Conservation (phyloP, 2,888 invertebrate species). For the Clepsis dumicolana region DNA sequence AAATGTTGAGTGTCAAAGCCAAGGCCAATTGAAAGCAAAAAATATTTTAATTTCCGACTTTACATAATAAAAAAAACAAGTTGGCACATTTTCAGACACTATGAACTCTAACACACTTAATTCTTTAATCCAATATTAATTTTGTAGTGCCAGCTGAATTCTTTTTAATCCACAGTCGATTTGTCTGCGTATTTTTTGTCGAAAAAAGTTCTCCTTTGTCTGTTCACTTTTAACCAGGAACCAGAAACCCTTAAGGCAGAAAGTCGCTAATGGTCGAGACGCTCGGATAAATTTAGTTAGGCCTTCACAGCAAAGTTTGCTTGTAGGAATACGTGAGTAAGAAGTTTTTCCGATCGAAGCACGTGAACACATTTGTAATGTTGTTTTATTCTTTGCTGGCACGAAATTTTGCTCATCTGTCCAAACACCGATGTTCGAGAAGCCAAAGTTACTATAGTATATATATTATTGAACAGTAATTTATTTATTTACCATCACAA, state of each 20-base stretch:
- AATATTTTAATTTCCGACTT: not conserved
- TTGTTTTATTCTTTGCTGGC: conserved; percentile 33
- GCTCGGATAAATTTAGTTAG: conserved; percentile 49
- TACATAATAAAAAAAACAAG: too few relatives aligned
- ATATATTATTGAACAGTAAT: not conserved
- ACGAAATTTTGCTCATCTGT: conserved; percentile 32
- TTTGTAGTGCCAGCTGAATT: not conserved
- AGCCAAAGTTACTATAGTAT: not conserved
- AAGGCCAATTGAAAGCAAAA: not conserved
- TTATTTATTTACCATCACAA: too few relatives aligned
- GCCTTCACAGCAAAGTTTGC: conserved; percentile 44
- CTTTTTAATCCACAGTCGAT: not conserved
- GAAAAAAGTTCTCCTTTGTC: conserved; percentile 19
- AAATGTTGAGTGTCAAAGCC: not conserved
- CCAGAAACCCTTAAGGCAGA: conserved; percentile 31
- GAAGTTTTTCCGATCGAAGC: conserved; percentile 47
- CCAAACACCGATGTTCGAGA: conserved; percentile 26
- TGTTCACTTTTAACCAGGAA: conserved; percentile 29
- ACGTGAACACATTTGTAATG: conserved; percentile 44
- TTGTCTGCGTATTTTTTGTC: not conserved
- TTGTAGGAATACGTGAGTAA: conserved; percentile 46
- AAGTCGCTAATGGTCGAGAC: conserved; percentile 46
- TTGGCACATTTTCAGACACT: too few relatives aligned
- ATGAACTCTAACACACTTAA: too few relatives aligned
- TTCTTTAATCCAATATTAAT: too few relatives aligned